phyloP scores from a whole-genome alignment of 1,140 invertebrate species.

The Drosophila orosa region DNA sequence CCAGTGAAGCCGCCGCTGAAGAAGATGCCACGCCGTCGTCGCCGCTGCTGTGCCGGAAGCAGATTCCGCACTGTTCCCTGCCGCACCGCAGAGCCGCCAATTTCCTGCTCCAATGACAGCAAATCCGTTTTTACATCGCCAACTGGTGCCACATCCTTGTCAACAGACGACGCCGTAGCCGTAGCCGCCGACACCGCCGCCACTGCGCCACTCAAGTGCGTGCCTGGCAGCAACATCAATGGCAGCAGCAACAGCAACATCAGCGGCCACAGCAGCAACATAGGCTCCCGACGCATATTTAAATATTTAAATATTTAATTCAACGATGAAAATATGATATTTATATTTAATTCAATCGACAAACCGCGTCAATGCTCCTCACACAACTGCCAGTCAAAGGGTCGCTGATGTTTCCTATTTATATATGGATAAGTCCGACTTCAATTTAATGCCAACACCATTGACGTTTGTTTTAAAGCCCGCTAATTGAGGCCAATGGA shows the following conservation, averaged over 20 bases:
- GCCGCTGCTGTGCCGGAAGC: slow-evolving; percentile 12
- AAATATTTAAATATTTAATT: slow-evolving; percentile 55
- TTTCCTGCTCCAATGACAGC: slow-evolving; percentile 79
- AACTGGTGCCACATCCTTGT: slow-evolving; percentile 79
- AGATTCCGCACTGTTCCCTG: neutral
- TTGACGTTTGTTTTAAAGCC: slow-evolving; percentile 42
- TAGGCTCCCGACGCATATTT: slow-evolving; percentile 35
- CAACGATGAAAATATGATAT: slow-evolving; percentile 56
- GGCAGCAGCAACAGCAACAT: slow-evolving; percentile 20
- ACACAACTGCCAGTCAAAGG: slow-evolving; percentile 55
- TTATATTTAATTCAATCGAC: slow-evolving; percentile 54
- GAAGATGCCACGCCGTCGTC: slow-evolving; percentile 59
- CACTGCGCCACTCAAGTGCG: slow-evolving; percentile 60
- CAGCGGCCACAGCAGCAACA: slow-evolving; percentile 10
- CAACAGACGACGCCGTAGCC: slow-evolving; percentile 54
- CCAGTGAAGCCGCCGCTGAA: slow-evolving; percentile 41
- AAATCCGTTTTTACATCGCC: slow-evolving; percentile 77
- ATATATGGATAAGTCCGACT: slow-evolving; percentile 33
- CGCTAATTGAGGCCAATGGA: slow-evolving; percentile 59
- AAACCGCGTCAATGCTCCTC: slow-evolving; percentile 42
- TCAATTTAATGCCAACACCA: slow-evolving; percentile 40
- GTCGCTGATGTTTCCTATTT: slow-evolving; percentile 52
- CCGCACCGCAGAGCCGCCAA: slow-evolving; percentile 64
- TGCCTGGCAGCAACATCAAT: slow-evolving; percentile 35
- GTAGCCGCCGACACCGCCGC: slow-evolving; percentile 38